Evolutionary conservation across 2,888 invertebrate species (phyloP).

Genomic region (Morpho helenor): DNA sequence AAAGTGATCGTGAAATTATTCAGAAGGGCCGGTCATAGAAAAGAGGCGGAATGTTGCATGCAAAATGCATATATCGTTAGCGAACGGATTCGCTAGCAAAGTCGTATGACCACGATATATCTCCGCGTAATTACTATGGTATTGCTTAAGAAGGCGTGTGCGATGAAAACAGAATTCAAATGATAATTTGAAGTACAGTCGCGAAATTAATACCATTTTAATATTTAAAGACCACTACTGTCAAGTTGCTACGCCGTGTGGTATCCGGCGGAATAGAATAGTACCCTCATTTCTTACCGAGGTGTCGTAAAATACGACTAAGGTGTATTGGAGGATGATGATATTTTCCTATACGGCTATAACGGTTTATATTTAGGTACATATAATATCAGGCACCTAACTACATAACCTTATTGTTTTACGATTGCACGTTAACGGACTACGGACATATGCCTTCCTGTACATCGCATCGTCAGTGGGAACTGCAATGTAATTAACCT

Average conservation of each 20-base stretch:
- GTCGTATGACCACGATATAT: conserved; percentile 35
- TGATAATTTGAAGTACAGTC: background rate
- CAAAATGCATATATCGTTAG: conserved; percentile 48
- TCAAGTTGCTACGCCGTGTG: no score
- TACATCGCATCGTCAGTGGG: conserved; percentile 30
- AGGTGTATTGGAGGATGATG: no score
- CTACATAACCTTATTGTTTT: conserved; percentile 10
- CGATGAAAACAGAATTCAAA: conserved; percentile 5
- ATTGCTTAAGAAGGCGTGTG: conserved; percentile 30
- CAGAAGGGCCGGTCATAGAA: conserved; percentile 19
- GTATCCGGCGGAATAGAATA: no score
- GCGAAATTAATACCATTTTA: no score
- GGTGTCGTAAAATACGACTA: no score
- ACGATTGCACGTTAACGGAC: conserved; percentile 1
- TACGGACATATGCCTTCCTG: conserved; percentile 13
- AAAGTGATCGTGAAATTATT: no score
- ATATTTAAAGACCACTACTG: no score
- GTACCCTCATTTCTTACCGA: no score
- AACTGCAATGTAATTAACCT: conserved; percentile 58
- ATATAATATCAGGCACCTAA: conserved; percentile 1
- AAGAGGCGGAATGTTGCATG: conserved; percentile 49
- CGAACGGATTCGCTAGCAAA: conserved; percentile 35
- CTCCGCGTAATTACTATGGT: conserved; percentile 45
- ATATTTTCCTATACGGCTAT: no score
- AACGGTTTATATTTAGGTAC: background rate